Conservation (phyloP, 2,888 invertebrate genomes). For the Polydrusus cervinus region DNA sequence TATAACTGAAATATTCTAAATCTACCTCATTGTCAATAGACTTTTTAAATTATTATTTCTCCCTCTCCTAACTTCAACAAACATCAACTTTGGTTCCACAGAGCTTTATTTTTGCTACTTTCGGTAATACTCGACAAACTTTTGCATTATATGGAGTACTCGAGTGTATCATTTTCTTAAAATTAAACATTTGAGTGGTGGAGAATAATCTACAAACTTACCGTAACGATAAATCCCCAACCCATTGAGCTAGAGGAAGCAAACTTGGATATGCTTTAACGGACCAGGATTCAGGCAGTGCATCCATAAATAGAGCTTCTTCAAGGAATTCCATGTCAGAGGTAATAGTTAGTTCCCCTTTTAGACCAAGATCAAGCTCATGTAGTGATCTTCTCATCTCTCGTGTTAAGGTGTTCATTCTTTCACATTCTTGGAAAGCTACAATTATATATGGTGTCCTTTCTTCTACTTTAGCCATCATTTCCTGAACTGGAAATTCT, state of each 20-base stretch:
- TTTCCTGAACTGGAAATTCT: constrained; percentile 88
- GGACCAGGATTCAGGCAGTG: constrained; percentile 90
- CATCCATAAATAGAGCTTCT: constrained; percentile 90
- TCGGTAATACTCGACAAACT: too few species aligned
- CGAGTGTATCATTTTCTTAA: too few species aligned
- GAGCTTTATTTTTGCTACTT: too few species aligned
- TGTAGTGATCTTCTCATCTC: constrained; percentile 88
- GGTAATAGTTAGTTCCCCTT: constrained; percentile 95
- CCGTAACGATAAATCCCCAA: constrained; percentile 84
- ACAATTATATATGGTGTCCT: constrained; percentile 94
- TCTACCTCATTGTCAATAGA: too few species aligned
- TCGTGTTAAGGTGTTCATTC: constrained; percentile 91
- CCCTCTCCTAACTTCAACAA: too few species aligned
- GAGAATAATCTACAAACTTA: constrained; percentile 5
- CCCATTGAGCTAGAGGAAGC: constrained; percentile 87
- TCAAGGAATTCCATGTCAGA: constrained; percentile 92
- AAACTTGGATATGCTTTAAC: constrained; percentile 92
- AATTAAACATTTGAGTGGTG: too few species aligned
- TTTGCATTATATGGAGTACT: too few species aligned
- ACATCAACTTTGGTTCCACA: too few species aligned
- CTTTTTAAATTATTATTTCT: too few species aligned
- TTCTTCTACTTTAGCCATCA: constrained; percentile 91
- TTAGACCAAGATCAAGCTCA: constrained; percentile 91
- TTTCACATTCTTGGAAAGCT: constrained; percentile 93
- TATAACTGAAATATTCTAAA: too few species aligned